phyloP scores from a whole-genome alignment of 2,888 invertebrate species.

The Pollenia angustigena region DNA sequence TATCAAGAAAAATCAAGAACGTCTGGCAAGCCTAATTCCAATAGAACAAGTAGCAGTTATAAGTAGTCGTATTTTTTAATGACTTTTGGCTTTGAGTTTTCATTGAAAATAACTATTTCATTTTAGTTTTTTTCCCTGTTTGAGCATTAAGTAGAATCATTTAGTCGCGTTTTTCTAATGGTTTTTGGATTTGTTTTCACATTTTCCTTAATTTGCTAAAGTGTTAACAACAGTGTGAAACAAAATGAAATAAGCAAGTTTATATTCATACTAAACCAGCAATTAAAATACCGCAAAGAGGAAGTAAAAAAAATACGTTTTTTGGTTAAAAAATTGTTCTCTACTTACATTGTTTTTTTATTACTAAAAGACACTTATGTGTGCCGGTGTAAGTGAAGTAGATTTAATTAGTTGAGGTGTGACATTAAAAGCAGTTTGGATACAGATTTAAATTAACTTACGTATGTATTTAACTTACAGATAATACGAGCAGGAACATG shows the following conservation, averaged over 20 bases:
- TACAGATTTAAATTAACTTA: too few relatives aligned
- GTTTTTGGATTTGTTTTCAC: constrained; percentile 48
- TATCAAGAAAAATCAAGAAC: too few relatives aligned
- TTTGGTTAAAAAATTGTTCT: background rate
- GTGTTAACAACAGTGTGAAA: constrained; percentile 65
- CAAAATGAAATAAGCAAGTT: constrained; percentile 53
- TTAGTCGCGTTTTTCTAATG: constrained; percentile 41
- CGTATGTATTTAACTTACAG: too few relatives aligned
- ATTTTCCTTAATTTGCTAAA: constrained; percentile 59
- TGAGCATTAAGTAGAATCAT: constrained; percentile 47
- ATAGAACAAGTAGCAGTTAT: constrained; percentile 36
- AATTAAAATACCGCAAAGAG: constrained; percentile 56
- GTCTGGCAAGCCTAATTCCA: background rate
- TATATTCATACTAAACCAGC: constrained; percentile 16
- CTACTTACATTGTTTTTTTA: background rate
- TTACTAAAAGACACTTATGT: background rate
- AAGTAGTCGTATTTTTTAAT: constrained; percentile 55
- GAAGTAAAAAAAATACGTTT: background rate
- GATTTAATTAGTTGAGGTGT: too few relatives aligned
- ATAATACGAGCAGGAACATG: too few relatives aligned
- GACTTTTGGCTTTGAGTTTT: constrained; percentile 71
- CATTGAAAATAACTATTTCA: constrained; percentile 65
- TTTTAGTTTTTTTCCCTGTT: constrained; percentile 9
- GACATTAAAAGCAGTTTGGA: too few relatives aligned
- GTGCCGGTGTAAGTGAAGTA: background rate